A percentile compares a stretch with the other conserved stretches of the same genome.
Evolutionary conservation across 2,888 invertebrate genomes (phyloP).

Genomic region (Scaptomyza parva): DNA sequence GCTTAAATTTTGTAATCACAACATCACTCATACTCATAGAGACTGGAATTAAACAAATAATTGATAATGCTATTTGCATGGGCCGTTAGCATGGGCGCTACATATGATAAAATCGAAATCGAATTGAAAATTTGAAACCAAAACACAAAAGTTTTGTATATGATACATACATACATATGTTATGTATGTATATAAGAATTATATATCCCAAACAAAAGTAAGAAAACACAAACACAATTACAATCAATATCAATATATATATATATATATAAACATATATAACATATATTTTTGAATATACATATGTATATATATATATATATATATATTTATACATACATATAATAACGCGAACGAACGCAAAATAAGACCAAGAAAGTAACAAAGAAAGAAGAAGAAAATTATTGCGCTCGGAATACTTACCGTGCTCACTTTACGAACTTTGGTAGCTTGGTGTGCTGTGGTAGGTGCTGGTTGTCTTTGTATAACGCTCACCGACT

Average conservation of each 20-base stretch:
- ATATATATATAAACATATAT: no score
- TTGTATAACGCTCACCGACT: slow-evolving; percentile 94
- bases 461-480: slow-evolving; percentile 86
- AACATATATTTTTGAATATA: no score
- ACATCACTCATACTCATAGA: slow-evolving; percentile 32
- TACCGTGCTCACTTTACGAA: slow-evolving; percentile 97
- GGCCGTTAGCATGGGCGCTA: slow-evolving; percentile 50
- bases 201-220: slow-evolving; percentile 17
- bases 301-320: no score
- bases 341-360: slow-evolving; percentile 27
- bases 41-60: slow-evolving; percentile 23
- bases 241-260: background rate
- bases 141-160: slow-evolving; percentile 26
- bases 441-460: slow-evolving; percentile 87
- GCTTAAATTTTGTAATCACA: slow-evolving; percentile 11
- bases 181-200: slow-evolving; percentile 36
- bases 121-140: slow-evolving; percentile 25
- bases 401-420: slow-evolving; percentile 86
- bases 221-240: background rate
- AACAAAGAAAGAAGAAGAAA: slow-evolving; percentile 20
- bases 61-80: slow-evolving; percentile 32
- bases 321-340: no score
- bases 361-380: slow-evolving; percentile 28
- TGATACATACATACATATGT: slow-evolving; percentile 29
- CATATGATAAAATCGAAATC: slow-evolving; percentile 44